Base-by-base conservation (phyloP, 1,140 invertebrate genomes). In the Pemphigus obesinymphae region DNA sequence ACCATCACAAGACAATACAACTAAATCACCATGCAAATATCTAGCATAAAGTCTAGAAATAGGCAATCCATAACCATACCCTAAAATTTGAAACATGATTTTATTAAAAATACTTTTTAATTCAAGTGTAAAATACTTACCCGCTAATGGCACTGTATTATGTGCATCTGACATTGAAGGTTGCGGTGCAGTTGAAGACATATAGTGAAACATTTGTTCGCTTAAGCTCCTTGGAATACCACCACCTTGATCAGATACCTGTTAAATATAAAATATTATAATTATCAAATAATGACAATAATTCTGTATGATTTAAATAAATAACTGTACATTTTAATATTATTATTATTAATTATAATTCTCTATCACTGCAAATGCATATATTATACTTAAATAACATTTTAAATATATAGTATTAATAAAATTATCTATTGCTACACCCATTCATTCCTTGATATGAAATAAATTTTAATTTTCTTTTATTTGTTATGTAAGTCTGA, bases 1-100 rank as follows among this genome's bases (percentile, higher is more conserved):
- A n/a, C 98, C 97, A 86, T 99, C 98, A 86, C 95, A 96, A 2
- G 97, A 97, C 55, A 95, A 90, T 2, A 99, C 87, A 40, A 94
- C 91, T 34, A 99, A 89, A 88, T 99, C 97, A 0, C 98, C 98
- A 85, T 98, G 96, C 88, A 99, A 97, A 89, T 99, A 99, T 80
- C 97, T 90, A 4, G 98, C 98, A 88, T 99, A 99, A 23, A 99
- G 89, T 83, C 97, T 89, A 1, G 97, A 99, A 72, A 99, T 91
- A 20, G 98, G 98, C 84, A 99, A 88, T 82, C 98, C 98, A 87
- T 99, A 99, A 3, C 98, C 98, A 87, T 99, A 99, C 50, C 97
- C 93, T 90, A 89, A 63, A 76, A 43, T 83, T 72, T 48, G 43
- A 34, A 48, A 83, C n/a, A 34, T 34, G 61, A 26, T 23, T 15